Conservation (phyloP, 1,140 invertebrate species). For the Magallana ariakensis region DNA sequence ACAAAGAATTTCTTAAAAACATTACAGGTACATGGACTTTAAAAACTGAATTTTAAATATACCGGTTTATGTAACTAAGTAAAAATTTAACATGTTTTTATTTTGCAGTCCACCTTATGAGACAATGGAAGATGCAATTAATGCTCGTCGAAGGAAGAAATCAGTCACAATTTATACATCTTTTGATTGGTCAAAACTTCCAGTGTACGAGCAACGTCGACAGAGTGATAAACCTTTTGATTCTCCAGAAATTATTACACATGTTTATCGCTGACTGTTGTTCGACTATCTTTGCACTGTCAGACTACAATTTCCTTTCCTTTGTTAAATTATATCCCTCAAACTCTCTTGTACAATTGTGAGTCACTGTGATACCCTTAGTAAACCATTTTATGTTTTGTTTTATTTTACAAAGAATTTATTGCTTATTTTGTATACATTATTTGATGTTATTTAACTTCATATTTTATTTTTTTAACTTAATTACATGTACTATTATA, state of each 20-base stretch:
- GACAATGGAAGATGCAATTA: conserved; percentile 70
- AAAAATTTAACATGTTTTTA: too few relatives aligned
- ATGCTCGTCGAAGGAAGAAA: conserved; percentile 70
- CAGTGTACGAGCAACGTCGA: conserved; percentile 66
- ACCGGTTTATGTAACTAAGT: too few relatives aligned
- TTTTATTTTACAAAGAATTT: conserved; percentile 21
- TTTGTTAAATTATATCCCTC: too few relatives aligned
- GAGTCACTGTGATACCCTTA: not conserved
- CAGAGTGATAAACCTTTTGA: conserved; percentile 69
- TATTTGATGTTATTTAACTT: not conserved
- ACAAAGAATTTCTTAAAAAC: too few relatives aligned
- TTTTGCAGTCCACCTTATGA: conserved; percentile 64
- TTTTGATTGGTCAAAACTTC: conserved; percentile 77
- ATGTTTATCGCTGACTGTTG: conserved; percentile 68
- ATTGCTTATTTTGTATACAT: not conserved
- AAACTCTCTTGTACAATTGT: too few relatives aligned
- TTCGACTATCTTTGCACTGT: not conserved
- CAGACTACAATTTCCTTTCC: not conserved
- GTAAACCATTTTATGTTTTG: not conserved
- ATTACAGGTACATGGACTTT: too few relatives aligned
- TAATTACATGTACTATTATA: too few relatives aligned
- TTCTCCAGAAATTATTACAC: conserved; percentile 73
- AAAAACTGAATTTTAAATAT: too few relatives aligned
- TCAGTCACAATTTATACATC: conserved; percentile 72
- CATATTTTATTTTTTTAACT: not conserved